Evolutionary conservation across 2,113 vertebrate genomes (phyloP), one percentile per base, ranked within the genome.

Genomic region (Thamnaconus septentrionalis): DNA sequence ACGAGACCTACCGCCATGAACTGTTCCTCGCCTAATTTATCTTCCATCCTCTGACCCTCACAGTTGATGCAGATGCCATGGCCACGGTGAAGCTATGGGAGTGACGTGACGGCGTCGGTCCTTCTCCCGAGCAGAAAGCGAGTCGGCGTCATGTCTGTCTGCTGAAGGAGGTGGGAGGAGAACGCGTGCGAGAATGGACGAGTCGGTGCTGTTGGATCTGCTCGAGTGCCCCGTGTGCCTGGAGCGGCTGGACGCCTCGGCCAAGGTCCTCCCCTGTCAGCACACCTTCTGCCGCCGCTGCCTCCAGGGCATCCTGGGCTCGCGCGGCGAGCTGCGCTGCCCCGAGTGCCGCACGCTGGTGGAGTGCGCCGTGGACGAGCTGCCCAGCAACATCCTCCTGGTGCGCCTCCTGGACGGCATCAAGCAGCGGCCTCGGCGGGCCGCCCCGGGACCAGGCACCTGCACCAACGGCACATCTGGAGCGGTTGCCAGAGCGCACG

Each of bases 251-350:
- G 97, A 99, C 48, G 95, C 96, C 68, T 93, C 96, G 1, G 97
- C 97, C 0, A 99, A 99, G 85, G 97, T 99, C 59, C 91, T 99
- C 71, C 96, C 97, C 53, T 99, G 97, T 89, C 97, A 99, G 60
- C 97, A 99, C 84, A 99, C 97, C 0, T 99, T 99, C 77, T 99
- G 97, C 81, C 95, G 98, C 9, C 92, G 97, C 5, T 99, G 97
- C 81, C 91, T 99, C 81, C 93, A 96, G 75, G 94, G 97, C 61
- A 99, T 99, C 7, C 91, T 99, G 10, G 94, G 93, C 55, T 99
- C 97, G 5, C 93, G 97, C 0, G 96, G 93, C 0, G 97, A 99
- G 86, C 92, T 99, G 69, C 92, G 97, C 31, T 99, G 97, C 81
- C 97, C 97, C 0, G 97, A 99, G 87, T 99, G 97, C 87, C 92